Evolutionary conservation across 2,888 invertebrate species (phyloP).

Genomic region (Phlogophora meticulosa): DNA sequence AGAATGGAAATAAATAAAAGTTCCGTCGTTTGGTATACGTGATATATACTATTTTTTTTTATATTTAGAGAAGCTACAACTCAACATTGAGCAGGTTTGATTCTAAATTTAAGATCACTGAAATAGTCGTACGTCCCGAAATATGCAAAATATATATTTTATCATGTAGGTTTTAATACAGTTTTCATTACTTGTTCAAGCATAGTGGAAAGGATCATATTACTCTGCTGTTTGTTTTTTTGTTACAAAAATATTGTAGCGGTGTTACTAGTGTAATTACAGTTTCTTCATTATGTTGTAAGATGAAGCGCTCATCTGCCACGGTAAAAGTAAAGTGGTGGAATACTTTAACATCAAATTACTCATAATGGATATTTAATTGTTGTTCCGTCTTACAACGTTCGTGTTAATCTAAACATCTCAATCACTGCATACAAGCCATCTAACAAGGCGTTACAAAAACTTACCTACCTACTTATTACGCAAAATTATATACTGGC

Average conservation of each 20-base stretch:
- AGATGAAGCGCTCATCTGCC: slow-evolving; percentile 15
- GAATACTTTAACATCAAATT: slow-evolving; percentile 26
- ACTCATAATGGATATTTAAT: slow-evolving; percentile 49
- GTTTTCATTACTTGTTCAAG: background rate
- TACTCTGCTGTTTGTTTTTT: background rate
- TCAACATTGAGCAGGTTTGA: background rate
- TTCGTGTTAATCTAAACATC: slow-evolving; percentile 59
- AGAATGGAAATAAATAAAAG: slow-evolving; percentile 32
- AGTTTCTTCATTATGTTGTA: slow-evolving; percentile 11
- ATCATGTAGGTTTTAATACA: background rate
- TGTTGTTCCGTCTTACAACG: slow-evolving; percentile 52
- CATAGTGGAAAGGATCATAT: background rate
- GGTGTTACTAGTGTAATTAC: slow-evolving; percentile 6
- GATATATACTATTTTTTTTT: background rate
- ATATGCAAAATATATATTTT: background rate
- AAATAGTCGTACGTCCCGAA: background rate
- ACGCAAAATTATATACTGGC: slow-evolving; percentile 61
- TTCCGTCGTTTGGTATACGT: slow-evolving; percentile 30
- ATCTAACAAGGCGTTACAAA: slow-evolving; percentile 57
- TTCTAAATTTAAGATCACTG: background rate
- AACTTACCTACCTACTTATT: slow-evolving; percentile 58
- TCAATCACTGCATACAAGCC: slow-evolving; percentile 57
- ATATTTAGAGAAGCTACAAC: background rate
- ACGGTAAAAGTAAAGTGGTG: slow-evolving; percentile 8
- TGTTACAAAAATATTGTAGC: background rate